These are phyloP conservation scores for Pangasius krempfi DNA, from an alignment of 2,797 vertebrate genomes.

Conservation along the genomic window DNA sequence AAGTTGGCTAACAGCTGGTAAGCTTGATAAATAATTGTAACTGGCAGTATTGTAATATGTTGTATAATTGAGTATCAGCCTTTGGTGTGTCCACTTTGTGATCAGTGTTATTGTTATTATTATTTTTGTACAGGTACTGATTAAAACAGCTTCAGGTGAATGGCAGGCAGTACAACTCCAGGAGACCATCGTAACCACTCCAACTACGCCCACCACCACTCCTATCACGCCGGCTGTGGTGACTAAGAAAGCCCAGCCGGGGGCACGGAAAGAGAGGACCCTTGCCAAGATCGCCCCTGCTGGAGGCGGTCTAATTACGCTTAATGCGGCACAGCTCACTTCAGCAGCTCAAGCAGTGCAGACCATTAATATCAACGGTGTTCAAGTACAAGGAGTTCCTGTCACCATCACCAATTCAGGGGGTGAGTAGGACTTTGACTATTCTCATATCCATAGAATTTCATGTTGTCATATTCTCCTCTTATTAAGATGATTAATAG, in stretches of 20 bases:
- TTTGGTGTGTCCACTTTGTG: not conserved
- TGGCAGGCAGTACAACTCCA: conserved; percentile 89
- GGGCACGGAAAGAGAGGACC: conserved; percentile 86
- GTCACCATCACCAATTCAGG: conserved; percentile 95
- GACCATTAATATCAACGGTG: conserved; percentile 96
- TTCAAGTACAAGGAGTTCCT: conserved; percentile 93
- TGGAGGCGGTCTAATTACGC: conserved; percentile 85
- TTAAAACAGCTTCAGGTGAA: conserved; percentile 87
- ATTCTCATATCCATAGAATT: not conserved
- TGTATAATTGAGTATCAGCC: not conserved
- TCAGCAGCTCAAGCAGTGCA: conserved; percentile 88
- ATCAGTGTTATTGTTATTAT: not conserved
- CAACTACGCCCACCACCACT: conserved; percentile 66
- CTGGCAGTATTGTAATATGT: not conserved
- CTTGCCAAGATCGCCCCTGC: conserved; percentile 94
- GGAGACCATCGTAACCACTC: conserved; percentile 73
- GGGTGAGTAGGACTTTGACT: conserved; percentile 72
- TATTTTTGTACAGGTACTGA: conserved; percentile 79
- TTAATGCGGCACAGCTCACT: conserved; percentile 86
- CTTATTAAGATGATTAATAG: not conserved
- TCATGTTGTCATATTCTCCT: not conserved
- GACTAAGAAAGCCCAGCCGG: conserved; percentile 65
- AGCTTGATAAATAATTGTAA: not conserved
- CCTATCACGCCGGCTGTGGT: conserved; percentile 55
- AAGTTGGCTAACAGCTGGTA: not conserved